A percentile compares a stretch with the other conserved stretches of the same genome.
These are phyloP conservation scores for Tetrax tetrax DNA, from an alignment of 2,113 vertebrate species.

Conservation along the genomic window DNA sequence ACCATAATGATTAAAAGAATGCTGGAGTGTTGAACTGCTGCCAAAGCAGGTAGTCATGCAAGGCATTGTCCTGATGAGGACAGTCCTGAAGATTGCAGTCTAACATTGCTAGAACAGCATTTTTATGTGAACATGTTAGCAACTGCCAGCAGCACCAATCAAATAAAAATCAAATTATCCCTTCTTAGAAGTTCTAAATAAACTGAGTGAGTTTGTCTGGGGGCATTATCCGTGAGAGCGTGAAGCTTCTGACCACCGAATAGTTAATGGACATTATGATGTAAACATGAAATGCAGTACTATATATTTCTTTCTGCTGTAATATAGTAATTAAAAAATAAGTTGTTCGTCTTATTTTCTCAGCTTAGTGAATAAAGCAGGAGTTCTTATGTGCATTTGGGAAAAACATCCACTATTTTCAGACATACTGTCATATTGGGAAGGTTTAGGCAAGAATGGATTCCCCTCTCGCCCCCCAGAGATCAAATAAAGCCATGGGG, in stretches of 20 bases:
- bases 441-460: conserved; percentile 31
- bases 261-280: not conserved
- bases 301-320: not conserved
- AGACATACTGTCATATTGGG: not conserved
- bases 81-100: not conserved
- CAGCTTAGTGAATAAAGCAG: not conserved
- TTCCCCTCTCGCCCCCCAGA: not conserved
- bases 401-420: not conserved
- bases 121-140: not conserved
- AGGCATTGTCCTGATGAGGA: not conserved
- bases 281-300: not conserved
- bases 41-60: not conserved
- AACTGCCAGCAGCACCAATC: not conserved
- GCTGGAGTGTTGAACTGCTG: not conserved
- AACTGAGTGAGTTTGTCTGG: not conserved
- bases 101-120: not conserved
- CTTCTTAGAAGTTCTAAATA: not conserved
- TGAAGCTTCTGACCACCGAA: not conserved
- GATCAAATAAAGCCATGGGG: conserved; percentile 51
- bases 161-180: not conserved
- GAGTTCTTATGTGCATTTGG: not conserved
- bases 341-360: not conserved
- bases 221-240: not conserved
- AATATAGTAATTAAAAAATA: not conserved
- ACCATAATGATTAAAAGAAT: not conserved